Base-by-base conservation (phyloP, 1,140 invertebrate species). In the Nephotettix cincticeps region DNA sequence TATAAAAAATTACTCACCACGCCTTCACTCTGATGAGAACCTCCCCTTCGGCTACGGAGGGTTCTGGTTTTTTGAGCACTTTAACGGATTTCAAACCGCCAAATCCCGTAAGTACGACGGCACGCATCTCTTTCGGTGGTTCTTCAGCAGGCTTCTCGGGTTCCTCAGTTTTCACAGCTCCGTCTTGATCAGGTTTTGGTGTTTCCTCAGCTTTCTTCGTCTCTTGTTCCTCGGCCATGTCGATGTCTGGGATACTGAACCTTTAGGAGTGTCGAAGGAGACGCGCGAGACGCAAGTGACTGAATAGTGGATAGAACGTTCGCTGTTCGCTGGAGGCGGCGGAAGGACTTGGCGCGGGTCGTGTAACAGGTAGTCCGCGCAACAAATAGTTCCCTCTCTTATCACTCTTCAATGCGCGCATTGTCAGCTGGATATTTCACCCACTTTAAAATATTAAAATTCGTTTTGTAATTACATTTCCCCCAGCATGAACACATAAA, bases 81-180 rank as follows among this genome's bases (percentile, higher is more conserved):
- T 94, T 94, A 76, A 95, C 88, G 80, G 89, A 89, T 80, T 94
- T 94, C 61, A 93, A 84, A 28, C 92, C 92, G 27, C 93, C 93
- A 81, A 94, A 95, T 76, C 90, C 89, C 65, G 89, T 91, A 69
- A 95, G 85, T 72, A 94, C 90, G 72, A 95, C 88, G 72, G 89
- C 90, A 81, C 89, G 86, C 91, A 94, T 93, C 82, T 94, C 91
- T 81, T 92, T 91, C 32, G 85, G 85, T 70, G 88, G 86, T 74
- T 86, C 83, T 68, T 81, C 79, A 68, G 86, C 86, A 73, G 84
- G 81, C 74, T 84, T 86, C 76, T 88, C 85, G 71, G 86, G 85
- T 70, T 85, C 84, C 76, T 84, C 82, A 72, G 83, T 80, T 23
- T 78, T 75, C 79, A 78, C 76, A 83, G 83, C 73, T 80, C 82